phyloP scores from a whole-genome alignment of 2,113 vertebrate genomes.

The Microtus oregoni region DNA sequence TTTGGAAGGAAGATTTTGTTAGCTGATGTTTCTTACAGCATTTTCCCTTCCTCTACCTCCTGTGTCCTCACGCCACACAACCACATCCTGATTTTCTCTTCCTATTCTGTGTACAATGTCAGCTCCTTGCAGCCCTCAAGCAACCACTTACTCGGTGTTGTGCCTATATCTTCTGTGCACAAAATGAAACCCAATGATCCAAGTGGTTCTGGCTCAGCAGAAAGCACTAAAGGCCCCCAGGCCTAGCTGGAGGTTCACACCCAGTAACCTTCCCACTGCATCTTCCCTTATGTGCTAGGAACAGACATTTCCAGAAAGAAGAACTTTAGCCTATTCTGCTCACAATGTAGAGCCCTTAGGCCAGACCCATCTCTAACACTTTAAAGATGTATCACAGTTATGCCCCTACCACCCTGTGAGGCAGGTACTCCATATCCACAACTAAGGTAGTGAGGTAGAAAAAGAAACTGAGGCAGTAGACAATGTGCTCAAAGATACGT shows the following conservation, averaged over 20 bases:
- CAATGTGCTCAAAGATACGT: neutral
- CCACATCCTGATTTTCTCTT: neutral
- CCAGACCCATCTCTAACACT: neutral
- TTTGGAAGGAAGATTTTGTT: neutral
- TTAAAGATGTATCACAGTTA: too few relatives aligned
- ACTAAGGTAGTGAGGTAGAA: neutral
- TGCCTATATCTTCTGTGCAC: neutral
- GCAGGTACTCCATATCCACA: neutral
- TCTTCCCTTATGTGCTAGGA: neutral
- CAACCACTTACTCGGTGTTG: neutral
- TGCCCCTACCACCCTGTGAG: neutral
- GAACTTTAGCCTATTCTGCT: neutral
- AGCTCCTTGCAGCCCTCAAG: neutral
- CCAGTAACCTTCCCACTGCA: fast-evolving
- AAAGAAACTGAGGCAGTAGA: neutral
- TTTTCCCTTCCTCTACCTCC: neutral
- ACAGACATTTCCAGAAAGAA: neutral
- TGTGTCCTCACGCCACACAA: neutral
- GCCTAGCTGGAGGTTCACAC: neutral
- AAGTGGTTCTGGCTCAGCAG: neutral
- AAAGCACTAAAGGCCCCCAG: neutral
- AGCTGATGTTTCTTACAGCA: neutral
- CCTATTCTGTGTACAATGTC: neutral
- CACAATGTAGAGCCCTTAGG: neutral
- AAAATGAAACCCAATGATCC: neutral